Conservation (phyloP, 2,888 invertebrate genomes). For the Stomorhina lunata region DNA sequence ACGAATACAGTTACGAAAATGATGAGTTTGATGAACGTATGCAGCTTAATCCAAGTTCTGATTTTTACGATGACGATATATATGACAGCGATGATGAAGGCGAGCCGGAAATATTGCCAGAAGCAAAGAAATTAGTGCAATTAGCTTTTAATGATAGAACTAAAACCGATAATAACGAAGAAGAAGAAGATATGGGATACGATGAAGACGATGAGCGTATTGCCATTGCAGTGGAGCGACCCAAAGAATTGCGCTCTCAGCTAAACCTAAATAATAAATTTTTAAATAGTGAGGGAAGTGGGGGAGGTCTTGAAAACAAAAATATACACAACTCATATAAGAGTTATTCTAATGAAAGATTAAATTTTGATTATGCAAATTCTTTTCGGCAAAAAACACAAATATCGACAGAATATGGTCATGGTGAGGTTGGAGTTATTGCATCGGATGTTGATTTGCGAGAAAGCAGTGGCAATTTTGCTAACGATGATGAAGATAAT, state of each 20-base stretch:
- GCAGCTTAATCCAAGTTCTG: constrained; percentile 74
- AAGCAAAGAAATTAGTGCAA: constrained; percentile 73
- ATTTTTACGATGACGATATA: constrained; percentile 74
- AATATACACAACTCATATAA: constrained; percentile 65
- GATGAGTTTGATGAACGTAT: constrained; percentile 68
- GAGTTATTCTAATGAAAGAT: constrained; percentile 67
- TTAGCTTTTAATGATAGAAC: constrained; percentile 47
- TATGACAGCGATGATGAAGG: constrained; percentile 65
- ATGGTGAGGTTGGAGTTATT: constrained; percentile 45
- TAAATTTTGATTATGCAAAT: constrained; percentile 74
- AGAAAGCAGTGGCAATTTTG: constrained; percentile 78
- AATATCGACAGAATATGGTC: constrained; percentile 70
- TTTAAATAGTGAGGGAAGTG: constrained; percentile 77
- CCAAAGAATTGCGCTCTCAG: constrained; percentile 68
- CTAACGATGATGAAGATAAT: constrained; percentile 78
- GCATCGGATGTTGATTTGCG: constrained; percentile 75
- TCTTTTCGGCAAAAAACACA: constrained; percentile 71
- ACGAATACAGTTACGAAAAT: constrained; percentile 61
- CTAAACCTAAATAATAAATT: constrained; percentile 72
- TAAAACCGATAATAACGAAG: constrained; percentile 64
- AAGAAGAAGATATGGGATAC: constrained; percentile 77
- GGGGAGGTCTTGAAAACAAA: constrained; percentile 62
- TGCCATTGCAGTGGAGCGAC: constrained; percentile 72
- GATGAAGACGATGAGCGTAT: constrained; percentile 78
- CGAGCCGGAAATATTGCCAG: constrained; percentile 71